Percentiles rank a stretch among this genome's conserved stretches.
Evolutionary conservation across 2,797 vertebrate species (phyloP).

Genomic region (Graptemys geographica): DNA sequence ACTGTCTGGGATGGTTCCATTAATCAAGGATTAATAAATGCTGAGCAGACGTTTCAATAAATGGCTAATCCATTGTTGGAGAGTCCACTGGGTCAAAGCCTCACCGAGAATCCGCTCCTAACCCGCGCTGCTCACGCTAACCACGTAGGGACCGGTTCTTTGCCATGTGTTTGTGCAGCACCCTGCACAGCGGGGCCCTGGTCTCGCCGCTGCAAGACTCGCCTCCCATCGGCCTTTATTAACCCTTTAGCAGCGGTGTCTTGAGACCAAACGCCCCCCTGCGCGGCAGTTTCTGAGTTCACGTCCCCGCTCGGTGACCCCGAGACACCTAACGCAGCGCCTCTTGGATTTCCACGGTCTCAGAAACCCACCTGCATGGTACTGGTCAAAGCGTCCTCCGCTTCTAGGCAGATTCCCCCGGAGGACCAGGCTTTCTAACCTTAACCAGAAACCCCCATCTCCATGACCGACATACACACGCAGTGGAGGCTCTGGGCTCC

Average conservation of each 20-base stretch:
- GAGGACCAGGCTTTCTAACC: not conserved
- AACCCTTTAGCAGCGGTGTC: not conserved
- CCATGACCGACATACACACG: not conserved
- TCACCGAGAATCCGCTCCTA: not conserved
- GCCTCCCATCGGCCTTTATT: not conserved
- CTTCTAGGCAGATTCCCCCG: not conserved
- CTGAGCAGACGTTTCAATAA: not conserved
- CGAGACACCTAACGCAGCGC: not conserved
- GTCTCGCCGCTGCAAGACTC: not conserved
- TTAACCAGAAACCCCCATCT: not conserved
- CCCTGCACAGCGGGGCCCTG: not conserved
- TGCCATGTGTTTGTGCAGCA: not conserved
- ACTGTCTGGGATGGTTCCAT: too few species aligned
- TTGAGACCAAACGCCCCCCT: not conserved
- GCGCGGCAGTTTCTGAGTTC: not conserved
- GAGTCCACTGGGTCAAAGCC: not conserved
- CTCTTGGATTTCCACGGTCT: not conserved
- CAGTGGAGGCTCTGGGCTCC: not conserved
- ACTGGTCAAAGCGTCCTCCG: not conserved
- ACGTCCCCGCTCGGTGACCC: not conserved
- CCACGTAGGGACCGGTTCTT: not conserved
- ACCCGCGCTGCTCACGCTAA: not conserved
- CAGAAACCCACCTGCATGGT: not conserved
- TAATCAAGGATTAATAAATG: too few species aligned
- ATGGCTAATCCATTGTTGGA: too few species aligned